Conservation (phyloP, 2,797 vertebrate species). For the Florisuga fusca region DNA sequence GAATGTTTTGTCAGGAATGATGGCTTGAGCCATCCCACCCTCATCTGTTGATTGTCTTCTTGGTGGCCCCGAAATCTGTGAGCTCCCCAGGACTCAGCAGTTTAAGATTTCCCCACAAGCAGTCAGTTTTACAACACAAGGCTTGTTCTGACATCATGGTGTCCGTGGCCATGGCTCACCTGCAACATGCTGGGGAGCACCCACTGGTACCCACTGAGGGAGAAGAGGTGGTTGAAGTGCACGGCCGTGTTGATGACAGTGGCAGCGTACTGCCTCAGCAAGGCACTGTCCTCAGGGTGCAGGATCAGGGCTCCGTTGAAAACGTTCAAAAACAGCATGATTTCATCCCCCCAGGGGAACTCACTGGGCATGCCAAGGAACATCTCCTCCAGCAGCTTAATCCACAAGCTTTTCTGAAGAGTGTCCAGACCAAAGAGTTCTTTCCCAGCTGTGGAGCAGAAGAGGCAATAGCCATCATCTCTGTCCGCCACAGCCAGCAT, state of each 20-base stretch:
- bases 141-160: fast-evolving
- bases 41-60: not conserved
- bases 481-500: not conserved
- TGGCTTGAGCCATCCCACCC: not conserved
- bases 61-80: not conserved
- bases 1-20: not conserved
- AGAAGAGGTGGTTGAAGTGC: slow-evolving; percentile 99
- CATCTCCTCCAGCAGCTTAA: slow-evolving; percentile 98
- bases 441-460: slow-evolving; percentile 83
- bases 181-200: slow-evolving; percentile 98
- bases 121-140: not conserved
- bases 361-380: slow-evolving; percentile 99
- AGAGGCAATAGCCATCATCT: not conserved
- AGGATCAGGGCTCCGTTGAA: slow-evolving; percentile 96
- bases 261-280: slow-evolving; percentile 95
- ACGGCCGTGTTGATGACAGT: slow-evolving; percentile 98
- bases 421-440: slow-evolving; percentile 97
- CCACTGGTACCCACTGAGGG: slow-evolving; percentile 98
- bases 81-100: not conserved
- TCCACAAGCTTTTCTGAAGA: slow-evolving; percentile 98
- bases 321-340: slow-evolving; percentile 98
- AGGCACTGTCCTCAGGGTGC: slow-evolving; percentile 95
- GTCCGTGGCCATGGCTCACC: slow-evolving; percentile 72
- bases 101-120: not conserved
- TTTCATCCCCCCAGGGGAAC: slow-evolving; percentile 98